Evolutionary conservation across 2,888 invertebrate species (phyloP), one percentile per base, ranked within the genome.

Genomic region (Perithous albicinctus): DNA sequence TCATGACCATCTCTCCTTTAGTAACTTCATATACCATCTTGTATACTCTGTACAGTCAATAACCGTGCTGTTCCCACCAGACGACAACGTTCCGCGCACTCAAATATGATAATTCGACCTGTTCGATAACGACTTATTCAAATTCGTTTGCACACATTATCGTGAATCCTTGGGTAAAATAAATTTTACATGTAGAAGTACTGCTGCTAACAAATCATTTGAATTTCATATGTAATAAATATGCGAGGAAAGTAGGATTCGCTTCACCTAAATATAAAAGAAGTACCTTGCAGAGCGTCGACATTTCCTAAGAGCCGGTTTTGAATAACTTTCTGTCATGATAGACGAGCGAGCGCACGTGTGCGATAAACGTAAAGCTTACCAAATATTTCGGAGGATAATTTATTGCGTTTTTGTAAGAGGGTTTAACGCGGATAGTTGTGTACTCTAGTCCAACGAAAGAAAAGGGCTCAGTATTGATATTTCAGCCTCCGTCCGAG

Each of bases 51-150:
- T 15, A 12, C n/a, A n/a, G 54, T 29, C 54, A 56, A 56, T 29
- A n/a, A 56, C 54, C 29, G 29, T 26, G 54, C 54, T n/a, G 12
- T 15, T 56, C 15, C 29, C n/a, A 26, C 29, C 23, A 15, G 8
- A 43, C 66, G 26, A 32, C 6, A 32, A 23, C 46, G 59, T 67
- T 32, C 54, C 56, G 35, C 18, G 41, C 23, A 23, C 41, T 78
- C 66, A 26, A 72, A 0, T 73, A 73, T 78, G 67, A 66, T 72
- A 61, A 72, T 78, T 64, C 43, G 46, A 63, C 41, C 15, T 69
- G 23, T 12, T 43, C 56, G 48, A 73, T 73, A 73, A 78, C 66
- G 48, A 46, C 66, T 73, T 66, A 46, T 66, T 66, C 51, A 59
- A 32, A 63, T 63, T 63, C 63, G 38, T 63, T 59, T 63, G 63